Evolutionary conservation across 2,797 vertebrate genomes (phyloP).

Genomic region (Chaunax sp.): DNA sequence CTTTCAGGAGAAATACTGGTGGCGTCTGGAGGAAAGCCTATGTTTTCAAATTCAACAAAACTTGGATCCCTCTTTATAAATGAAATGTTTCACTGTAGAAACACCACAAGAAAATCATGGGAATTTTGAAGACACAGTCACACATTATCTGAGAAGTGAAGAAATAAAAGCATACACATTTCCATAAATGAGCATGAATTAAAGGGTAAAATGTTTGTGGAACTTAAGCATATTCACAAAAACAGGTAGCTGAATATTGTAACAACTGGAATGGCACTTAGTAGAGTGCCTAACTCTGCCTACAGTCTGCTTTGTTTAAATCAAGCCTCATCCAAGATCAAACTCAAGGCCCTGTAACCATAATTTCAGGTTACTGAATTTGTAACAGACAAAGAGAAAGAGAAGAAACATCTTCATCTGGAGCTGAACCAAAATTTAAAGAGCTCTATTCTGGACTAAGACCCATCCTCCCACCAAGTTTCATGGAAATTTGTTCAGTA

Average conservation of each 20-base stretch:
- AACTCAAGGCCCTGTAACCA: too few relatives aligned
- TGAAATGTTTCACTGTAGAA: constrained; percentile 77
- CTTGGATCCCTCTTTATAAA: constrained; percentile 61
- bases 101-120: constrained; percentile 67
- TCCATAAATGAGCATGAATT: constrained; percentile 10
- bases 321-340: too few relatives aligned
- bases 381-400: not conserved
- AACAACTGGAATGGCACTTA: not conserved
- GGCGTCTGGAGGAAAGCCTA: constrained; percentile 67
- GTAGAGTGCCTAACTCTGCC: too few relatives aligned
- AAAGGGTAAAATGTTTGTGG: constrained; percentile 5
- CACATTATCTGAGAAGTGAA: constrained; percentile 44
- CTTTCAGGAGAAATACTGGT: constrained; percentile 57
- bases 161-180: not conserved
- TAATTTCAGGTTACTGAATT: too few relatives aligned
- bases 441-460: too few relatives aligned
- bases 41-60: constrained; percentile 77
- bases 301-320: too few relatives aligned
- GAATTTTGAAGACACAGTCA: constrained; percentile 61
- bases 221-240: not conserved
- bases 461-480: too few relatives aligned
- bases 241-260: not conserved
- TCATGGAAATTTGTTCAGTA: too few relatives aligned
- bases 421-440: too few relatives aligned
- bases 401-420: too few relatives aligned